A percentile compares a stretch with the other conserved stretches of the same genome.
Evolutionary conservation across 2,888 invertebrate species (phyloP).

Genomic region (Dusona sp.): DNA sequence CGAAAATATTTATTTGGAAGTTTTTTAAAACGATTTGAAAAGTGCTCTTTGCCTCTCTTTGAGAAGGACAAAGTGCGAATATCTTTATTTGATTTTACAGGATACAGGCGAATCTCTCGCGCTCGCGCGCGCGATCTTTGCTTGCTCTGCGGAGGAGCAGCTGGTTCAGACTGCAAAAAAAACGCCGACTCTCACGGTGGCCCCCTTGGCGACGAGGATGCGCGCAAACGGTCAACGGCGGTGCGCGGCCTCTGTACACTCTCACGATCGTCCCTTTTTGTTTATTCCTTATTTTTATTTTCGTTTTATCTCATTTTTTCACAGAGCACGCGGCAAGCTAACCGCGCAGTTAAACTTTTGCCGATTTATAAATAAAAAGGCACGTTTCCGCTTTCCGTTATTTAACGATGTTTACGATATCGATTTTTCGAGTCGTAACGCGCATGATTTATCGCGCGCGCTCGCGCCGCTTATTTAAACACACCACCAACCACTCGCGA

Average conservation of each 20-base stretch:
- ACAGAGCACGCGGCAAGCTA: conserved; percentile 12
- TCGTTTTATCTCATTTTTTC: background rate
- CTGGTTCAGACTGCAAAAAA: conserved; percentile 53
- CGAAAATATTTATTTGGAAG: background rate
- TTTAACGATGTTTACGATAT: background rate
- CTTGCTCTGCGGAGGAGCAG: conserved; percentile 53
- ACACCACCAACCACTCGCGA: conserved; percentile 20
- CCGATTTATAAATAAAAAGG: background rate
- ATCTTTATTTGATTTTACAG: background rate
- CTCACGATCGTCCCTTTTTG: conserved; percentile 31
- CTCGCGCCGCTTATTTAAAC: background rate
- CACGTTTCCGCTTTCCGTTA: background rate
- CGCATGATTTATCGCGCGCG: conserved; percentile 20
- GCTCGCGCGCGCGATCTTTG: conserved; percentile 37
- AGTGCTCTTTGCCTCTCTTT: background rate
- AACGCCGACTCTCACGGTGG: conserved; percentile 64
- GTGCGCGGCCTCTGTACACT: conserved; percentile 39
- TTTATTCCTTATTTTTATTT: conserved; percentile 14
- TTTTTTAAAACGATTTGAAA: background rate
- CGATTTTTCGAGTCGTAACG: conserved; percentile 20
- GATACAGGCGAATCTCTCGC: conserved; percentile 38
- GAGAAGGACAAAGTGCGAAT: background rate
- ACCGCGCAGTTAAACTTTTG: background rate
- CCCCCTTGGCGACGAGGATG: conserved; percentile 56
- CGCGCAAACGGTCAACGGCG: conserved; percentile 48